phyloP scores from a whole-genome alignment of 2,797 vertebrate species.

The Mycteria americana region DNA sequence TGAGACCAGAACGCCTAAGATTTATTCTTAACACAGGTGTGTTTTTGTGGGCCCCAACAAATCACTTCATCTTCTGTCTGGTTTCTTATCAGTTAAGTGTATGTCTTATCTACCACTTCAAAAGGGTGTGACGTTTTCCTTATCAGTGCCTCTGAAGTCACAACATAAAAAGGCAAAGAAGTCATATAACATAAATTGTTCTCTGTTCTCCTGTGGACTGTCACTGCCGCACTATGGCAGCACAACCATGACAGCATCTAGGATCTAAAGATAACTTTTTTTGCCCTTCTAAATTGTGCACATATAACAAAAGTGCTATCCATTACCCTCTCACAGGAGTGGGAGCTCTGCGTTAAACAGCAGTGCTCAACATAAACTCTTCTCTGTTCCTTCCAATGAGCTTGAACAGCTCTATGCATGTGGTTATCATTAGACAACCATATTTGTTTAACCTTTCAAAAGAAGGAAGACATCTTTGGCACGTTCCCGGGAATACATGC shows the following conservation, averaged over 20 bases:
- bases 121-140: background rate
- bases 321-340: background rate
- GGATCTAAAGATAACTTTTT: background rate
- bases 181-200: background rate
- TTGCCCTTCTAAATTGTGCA: background rate
- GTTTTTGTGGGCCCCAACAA: background rate
- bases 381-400: background rate
- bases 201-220: background rate
- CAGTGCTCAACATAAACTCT: background rate
- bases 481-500: background rate
- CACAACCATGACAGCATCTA: background rate
- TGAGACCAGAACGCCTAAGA: background rate
- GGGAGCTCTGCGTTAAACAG: background rate
- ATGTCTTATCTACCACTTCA: constrained; percentile 37
- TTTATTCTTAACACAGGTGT: background rate
- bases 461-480: constrained; percentile 59
- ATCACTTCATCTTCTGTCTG: constrained; percentile 11
- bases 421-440: background rate
- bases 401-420: background rate
- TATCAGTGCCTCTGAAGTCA: constrained; percentile 29
- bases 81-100: constrained; percentile 20
- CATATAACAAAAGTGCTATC: background rate
- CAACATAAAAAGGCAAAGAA: background rate
- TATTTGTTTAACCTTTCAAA: constrained; percentile 58
- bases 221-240: background rate